These are phyloP conservation scores for Motacilla alba DNA, from an alignment of 2,113 vertebrate genomes.

Conservation along the genomic window DNA sequence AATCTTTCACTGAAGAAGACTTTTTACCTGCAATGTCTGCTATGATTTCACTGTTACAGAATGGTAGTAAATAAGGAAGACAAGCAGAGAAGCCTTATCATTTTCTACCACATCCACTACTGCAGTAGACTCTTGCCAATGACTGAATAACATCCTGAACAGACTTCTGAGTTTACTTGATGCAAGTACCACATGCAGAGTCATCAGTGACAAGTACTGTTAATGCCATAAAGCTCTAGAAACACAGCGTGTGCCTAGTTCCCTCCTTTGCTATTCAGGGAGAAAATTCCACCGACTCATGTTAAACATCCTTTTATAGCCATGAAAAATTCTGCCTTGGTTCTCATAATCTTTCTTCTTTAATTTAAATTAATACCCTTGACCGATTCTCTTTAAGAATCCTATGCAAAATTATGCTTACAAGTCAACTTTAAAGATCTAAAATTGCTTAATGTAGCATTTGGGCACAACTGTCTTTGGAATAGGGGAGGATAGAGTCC, in stretches of 20 bases:
- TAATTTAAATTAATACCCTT: slow-evolving; percentile 43
- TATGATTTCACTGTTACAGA: background rate
- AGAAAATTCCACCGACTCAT: background rate
- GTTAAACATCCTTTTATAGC: background rate
- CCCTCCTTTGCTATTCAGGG: background rate
- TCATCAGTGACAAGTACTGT: background rate
- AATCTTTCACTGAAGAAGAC: background rate
- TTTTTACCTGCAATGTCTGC: background rate
- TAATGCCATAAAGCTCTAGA: background rate
- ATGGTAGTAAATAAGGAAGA: background rate
- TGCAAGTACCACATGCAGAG: background rate
- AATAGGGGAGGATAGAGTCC: background rate
- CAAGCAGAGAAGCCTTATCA: background rate
- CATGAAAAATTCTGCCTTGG: background rate
- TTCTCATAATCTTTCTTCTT: background rate
- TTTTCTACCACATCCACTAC: background rate
- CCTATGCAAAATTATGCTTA: background rate
- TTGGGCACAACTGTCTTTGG: background rate
- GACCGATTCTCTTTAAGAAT: background rate
- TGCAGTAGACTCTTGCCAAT: background rate
- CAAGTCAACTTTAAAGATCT: background rate
- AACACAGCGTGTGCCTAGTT: background rate
- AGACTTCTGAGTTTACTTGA: background rate
- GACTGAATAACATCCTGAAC: background rate
- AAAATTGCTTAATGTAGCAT: slow-evolving; percentile 39